phyloP scores from a whole-genome alignment of 1,140 invertebrate species.

The Cydia strobilella region DNA sequence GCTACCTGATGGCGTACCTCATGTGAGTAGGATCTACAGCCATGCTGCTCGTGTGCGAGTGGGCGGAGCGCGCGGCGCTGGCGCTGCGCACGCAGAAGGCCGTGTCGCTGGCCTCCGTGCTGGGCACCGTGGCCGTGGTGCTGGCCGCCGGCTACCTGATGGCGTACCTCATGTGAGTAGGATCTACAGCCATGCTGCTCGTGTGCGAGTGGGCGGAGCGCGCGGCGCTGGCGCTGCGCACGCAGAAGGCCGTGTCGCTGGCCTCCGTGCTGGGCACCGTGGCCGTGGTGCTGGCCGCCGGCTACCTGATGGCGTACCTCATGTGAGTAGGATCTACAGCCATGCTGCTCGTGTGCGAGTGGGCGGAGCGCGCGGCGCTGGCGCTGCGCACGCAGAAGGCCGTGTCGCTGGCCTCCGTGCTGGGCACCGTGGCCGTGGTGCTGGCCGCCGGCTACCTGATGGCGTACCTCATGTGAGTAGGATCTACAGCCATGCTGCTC shows the following conservation, averaged over 20 bases:
- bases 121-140: constrained; percentile 90
- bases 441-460: constrained; percentile 92
- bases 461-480: too few relatives aligned
- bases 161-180: constrained; percentile 61
- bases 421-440: constrained; percentile 91
- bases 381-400: constrained; percentile 90
- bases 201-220: too few relatives aligned
- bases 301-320: constrained; percentile 87
- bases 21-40: too few relatives aligned
- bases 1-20: constrained; percentile 87
- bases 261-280: too few relatives aligned
- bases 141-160: constrained; percentile 91
- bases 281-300: constrained; percentile 88
- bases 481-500: constrained; percentile 85
- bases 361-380: constrained; percentile 87
- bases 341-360: constrained; percentile 84
- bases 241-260: too few relatives aligned
- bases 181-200: too few relatives aligned
- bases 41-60: too few relatives aligned
- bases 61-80: too few relatives aligned
- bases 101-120: too few relatives aligned
- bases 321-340: too few relatives aligned
- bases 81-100: too few relatives aligned
- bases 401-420: constrained; percentile 89
- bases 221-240: too few relatives aligned